Evolutionary conservation across 2,113 vertebrate species (phyloP), one percentile per base, ranked within the genome.

Genomic region (Helogale parvula): DNA sequence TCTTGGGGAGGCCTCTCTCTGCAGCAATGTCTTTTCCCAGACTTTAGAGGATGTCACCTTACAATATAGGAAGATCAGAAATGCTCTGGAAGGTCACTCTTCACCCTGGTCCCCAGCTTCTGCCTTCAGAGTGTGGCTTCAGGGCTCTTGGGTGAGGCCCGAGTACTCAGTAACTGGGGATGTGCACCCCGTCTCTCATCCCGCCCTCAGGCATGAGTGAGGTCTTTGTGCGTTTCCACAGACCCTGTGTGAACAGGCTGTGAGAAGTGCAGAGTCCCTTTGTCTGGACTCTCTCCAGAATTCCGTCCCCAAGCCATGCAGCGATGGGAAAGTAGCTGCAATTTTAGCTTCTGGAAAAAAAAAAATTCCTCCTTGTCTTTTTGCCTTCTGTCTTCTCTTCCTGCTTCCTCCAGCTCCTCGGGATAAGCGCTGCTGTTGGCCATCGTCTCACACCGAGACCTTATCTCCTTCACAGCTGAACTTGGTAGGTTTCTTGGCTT

Each of bases 131-230:
- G 14, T 27, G 2, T 27, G 35, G 35, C 14, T 38, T 6, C 1
- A 0, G 0, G n/a, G 23, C 12, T 25, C 29, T 17, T n/a, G 66
- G 2, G 31, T 41, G 19, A 57, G 19, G 4, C 50, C 13, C n/a
- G 77, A 57, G 31, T 2, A 71, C 2, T 4, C 41, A 9, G 0
- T 27, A 19, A 60, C 57, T 60, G 66, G 5, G 15, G 50, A 17
- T 19, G 11, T 3, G 2, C 7, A 10, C 10, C 35, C 45, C 23
- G 47, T 57, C 65, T 35, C 65, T 38, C 11, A 11, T 19, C 1
- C 6, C 16, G 33, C 1, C 16, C 7, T 27, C 45, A 31, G 76
- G 11, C 15, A 6, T 15, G 7, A 5, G 25, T 23, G 12, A 21
- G 7, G 3, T 57, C 3, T 57, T 33, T 9, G 2, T n/a, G 45